phyloP scores from a whole-genome alignment of 1,140 invertebrate species.

The Oncopodura yosiiana region DNA sequence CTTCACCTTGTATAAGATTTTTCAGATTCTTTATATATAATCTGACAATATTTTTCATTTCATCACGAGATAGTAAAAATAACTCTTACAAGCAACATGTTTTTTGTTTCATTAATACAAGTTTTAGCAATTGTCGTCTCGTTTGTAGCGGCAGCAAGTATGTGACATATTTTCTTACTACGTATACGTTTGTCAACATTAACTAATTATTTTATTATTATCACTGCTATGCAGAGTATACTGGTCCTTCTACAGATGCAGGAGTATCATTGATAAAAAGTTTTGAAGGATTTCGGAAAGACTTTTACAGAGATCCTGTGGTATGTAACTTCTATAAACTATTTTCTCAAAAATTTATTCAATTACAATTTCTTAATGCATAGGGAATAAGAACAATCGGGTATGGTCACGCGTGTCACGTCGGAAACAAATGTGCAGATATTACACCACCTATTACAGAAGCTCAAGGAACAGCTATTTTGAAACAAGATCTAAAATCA shows the following conservation, averaged over 20 bases:
- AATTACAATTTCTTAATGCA: not conserved
- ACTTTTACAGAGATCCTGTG: constrained; percentile 11
- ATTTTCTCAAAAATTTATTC: not conserved
- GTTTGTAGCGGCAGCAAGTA: no score
- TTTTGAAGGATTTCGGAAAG: constrained; percentile 12
- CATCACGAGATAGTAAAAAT: no score
- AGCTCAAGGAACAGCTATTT: not conserved
- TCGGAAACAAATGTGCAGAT: not conserved
- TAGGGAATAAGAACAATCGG: constrained; percentile 9
- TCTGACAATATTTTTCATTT: no score
- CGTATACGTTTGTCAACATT: no score
- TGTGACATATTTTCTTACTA: no score
- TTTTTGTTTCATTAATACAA: no score
- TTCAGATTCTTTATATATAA: no score
- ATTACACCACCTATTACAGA: constrained; percentile 7
- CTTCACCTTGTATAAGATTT: no score
- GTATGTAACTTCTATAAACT: not conserved
- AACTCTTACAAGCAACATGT: no score
- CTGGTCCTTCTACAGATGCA: constrained; percentile 10
- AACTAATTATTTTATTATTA: no score
- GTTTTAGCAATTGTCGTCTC: no score
- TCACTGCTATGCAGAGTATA: no score
- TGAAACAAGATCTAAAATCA: not conserved
- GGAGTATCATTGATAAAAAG: constrained; percentile 5
- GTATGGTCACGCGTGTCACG: constrained; percentile 15